These are phyloP conservation scores for Anguilla megastoma DNA, from an alignment of 2,797 vertebrate species.

Conservation along the genomic window DNA sequence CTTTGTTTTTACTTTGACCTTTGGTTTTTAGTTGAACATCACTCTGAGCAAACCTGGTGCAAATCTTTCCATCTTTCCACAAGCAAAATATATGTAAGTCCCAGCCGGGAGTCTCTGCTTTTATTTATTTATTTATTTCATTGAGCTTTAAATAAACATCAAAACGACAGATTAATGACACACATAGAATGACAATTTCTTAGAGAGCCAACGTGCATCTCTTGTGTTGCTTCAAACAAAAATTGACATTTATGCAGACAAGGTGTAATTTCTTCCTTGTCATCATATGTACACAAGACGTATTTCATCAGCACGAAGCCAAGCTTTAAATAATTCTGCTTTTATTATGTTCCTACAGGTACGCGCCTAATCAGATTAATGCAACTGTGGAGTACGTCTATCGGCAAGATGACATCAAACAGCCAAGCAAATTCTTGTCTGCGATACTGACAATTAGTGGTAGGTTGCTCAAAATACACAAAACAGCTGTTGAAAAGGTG, in stretches of 20 bases:
- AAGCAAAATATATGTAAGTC: neutral
- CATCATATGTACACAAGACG: neutral
- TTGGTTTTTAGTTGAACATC: neutral
- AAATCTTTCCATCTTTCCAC: neutral
- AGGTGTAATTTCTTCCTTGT: no score
- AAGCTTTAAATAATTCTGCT: neutral
- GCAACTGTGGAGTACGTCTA: neutral
- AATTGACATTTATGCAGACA: neutral
- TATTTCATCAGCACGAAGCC: neutral
- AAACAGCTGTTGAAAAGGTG: neutral
- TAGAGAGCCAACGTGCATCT: neutral
- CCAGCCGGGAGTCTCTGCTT: neutral
- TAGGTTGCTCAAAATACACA: neutral
- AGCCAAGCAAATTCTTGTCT: neutral
- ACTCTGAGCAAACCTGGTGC: neutral
- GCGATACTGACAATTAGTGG: neutral
- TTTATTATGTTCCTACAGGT: neutral
- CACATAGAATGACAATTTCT: no score
- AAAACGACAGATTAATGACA: neutral
- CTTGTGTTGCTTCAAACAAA: neutral
- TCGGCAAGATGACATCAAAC: neutral
- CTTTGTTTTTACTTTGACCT: neutral
- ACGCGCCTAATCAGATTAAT: neutral
- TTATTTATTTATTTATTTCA: no score
- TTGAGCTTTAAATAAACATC: no score